Percentiles rank a stretch among this genome's conserved stretches.
These are phyloP conservation scores for Belgica antarctica DNA, from an alignment of 2,888 invertebrate genomes.

Conservation along the genomic window DNA sequence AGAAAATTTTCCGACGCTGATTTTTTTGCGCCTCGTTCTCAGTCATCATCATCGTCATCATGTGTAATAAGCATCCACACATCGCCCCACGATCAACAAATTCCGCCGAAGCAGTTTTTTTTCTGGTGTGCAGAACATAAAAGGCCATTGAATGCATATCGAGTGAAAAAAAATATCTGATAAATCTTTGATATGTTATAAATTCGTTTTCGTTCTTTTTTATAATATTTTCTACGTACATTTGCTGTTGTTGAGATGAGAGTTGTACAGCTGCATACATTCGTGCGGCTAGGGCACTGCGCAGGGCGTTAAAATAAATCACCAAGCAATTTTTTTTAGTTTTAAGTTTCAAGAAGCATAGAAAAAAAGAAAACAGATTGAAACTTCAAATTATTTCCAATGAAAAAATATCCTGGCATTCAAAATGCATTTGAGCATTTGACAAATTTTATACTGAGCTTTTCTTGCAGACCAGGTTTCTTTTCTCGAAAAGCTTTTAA, in stretches of 20 bases:
- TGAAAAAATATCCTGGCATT: constrained; percentile 31
- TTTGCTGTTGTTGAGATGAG: constrained; percentile 89
- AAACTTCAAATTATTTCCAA: too few species aligned
- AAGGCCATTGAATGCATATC: constrained; percentile 9
- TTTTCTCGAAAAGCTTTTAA: too few species aligned
- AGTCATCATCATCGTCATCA: not conserved
- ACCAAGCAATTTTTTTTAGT: not conserved
- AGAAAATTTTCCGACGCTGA: constrained; percentile 8
- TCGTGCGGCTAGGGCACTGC: constrained; percentile 95
- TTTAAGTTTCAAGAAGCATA: not conserved
- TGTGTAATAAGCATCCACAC: constrained; percentile 18
- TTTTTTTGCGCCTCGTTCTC: not conserved
- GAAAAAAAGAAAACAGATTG: too few species aligned
- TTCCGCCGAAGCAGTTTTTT: not conserved
- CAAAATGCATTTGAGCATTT: constrained; percentile 5
- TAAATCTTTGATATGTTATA: constrained; percentile 41
- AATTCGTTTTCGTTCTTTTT: constrained; percentile 25
- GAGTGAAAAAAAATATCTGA: constrained; percentile 17
- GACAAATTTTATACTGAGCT: not conserved
- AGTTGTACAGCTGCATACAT: constrained; percentile 90
- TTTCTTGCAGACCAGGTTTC: constrained; percentile 9
- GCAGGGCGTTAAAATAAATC: constrained; percentile 32
- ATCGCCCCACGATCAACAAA: constrained; percentile 20
- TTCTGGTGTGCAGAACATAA: not conserved
- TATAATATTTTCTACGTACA: constrained; percentile 65